Evolutionary conservation across 2,113 vertebrate species (phyloP).

Genomic region (Malurus alboscapulatus): DNA sequence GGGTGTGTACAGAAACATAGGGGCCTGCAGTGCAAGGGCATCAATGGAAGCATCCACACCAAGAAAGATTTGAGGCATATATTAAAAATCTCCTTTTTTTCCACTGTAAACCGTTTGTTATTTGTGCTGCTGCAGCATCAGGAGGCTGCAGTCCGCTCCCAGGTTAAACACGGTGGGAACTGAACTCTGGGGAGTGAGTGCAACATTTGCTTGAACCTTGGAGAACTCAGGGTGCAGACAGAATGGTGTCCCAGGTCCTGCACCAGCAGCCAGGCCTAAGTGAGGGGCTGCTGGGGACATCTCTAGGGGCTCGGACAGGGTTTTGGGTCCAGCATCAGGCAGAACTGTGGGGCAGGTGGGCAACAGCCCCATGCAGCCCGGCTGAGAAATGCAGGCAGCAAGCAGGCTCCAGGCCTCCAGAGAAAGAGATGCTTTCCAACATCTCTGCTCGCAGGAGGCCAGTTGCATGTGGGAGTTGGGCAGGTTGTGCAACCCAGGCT

Average conservation of each 20-base stretch:
- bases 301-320: accelerated
- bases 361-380: accelerated
- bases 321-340: background rate
- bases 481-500: accelerated
- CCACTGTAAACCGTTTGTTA: background rate
- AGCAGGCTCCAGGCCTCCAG: background rate
- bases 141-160: background rate
- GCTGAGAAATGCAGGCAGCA: background rate
- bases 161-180: accelerated
- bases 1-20: accelerated
- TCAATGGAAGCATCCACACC: accelerated
- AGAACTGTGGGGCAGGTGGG: background rate
- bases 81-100: background rate
- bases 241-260: background rate
- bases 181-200: background rate
- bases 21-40: background rate
- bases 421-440: background rate
- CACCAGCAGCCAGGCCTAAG: background rate
- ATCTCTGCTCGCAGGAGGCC: background rate
- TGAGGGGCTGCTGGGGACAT: background rate
- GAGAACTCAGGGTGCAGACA: background rate
- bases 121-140: background rate
- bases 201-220: background rate
- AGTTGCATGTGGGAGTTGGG: background rate
- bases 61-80: background rate